Percentiles rank a stretch among this genome's conserved stretches.
These are phyloP conservation scores for Synanthedon vespiformis DNA, from an alignment of 2,888 invertebrate species.

Conservation along the genomic window DNA sequence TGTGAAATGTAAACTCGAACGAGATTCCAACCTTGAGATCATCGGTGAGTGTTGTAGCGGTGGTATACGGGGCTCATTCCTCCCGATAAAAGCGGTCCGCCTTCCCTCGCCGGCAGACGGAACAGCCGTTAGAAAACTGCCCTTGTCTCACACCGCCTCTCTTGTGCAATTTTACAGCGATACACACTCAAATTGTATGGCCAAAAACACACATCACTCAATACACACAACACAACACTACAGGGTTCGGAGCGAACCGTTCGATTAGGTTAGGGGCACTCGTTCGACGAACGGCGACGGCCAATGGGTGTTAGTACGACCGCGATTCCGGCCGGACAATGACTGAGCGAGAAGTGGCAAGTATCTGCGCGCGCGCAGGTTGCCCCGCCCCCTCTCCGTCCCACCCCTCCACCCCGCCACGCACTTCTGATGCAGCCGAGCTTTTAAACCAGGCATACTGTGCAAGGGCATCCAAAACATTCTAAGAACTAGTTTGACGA, in stretches of 20 bases:
- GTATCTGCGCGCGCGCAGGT: conserved; percentile 40
- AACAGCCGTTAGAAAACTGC: conserved; percentile 61
- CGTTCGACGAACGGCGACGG: conserved; percentile 55
- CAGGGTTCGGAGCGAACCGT: conserved; percentile 48
- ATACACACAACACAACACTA: conserved; percentile 58
- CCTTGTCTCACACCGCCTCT: conserved; percentile 41
- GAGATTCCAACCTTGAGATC: conserved; percentile 65
- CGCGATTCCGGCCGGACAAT: conserved; percentile 60
- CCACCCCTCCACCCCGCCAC: conserved; percentile 13
- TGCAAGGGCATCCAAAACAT: background rate
- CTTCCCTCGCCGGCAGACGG: conserved; percentile 61
- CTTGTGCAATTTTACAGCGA: conserved; percentile 59
- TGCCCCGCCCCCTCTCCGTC: conserved; percentile 17
- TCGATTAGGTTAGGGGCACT: conserved; percentile 56
- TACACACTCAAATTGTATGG: conserved; percentile 61
- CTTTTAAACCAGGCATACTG: conserved; percentile 31
- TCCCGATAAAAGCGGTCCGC: conserved; percentile 60
- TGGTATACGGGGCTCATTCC: conserved; percentile 68
- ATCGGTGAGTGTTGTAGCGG: conserved; percentile 64
- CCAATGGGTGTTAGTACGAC: conserved; percentile 42
- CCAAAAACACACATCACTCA: conserved; percentile 64
- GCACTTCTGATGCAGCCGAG: conserved; percentile 28
- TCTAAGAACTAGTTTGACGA: background rate
- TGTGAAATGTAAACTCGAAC: conserved; percentile 14
- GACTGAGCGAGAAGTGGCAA: conserved; percentile 49